A percentile compares a stretch with the other conserved stretches of the same genome.
phyloP scores from a whole-genome alignment of 2,113 vertebrate genomes.

The Amblyopsis rosae region DNA sequence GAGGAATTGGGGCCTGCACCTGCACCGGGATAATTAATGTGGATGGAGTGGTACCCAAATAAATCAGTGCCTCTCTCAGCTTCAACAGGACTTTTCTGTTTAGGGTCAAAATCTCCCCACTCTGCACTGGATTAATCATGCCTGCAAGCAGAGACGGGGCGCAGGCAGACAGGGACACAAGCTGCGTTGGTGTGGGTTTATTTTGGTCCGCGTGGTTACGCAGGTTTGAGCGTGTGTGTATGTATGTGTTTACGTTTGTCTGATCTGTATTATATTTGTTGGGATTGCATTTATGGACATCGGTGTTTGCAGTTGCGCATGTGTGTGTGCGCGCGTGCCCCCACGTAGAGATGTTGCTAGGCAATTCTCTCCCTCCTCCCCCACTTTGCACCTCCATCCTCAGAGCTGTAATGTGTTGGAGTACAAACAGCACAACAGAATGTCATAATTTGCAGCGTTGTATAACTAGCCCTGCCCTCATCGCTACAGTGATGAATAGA shows the following conservation, averaged over 20 bases:
- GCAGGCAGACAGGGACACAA: conserved; percentile 41
- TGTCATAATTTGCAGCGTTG: conserved; percentile 64
- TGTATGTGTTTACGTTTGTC: neutral
- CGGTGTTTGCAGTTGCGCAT: conserved; percentile 24
- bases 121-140: conserved; percentile 76
- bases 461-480: conserved; percentile 72
- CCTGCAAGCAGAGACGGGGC: conserved; percentile 49
- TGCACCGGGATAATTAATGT: conserved; percentile 80
- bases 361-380: conserved; percentile 28
- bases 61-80: conserved; percentile 81
- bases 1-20: conserved; percentile 80
- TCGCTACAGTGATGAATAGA: conserved; percentile 76
- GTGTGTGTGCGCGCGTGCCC: conserved; percentile 28
- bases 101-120: conserved; percentile 79
- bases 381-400: conserved; percentile 35
- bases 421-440: conserved; percentile 74
- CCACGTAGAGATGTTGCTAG: conserved; percentile 41
- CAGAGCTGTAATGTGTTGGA: conserved; percentile 57
- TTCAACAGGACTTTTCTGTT: conserved; percentile 83
- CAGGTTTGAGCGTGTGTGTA: neutral
- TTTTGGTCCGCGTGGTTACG: conserved; percentile 32
- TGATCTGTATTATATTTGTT: conserved; percentile 4
- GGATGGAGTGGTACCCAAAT: conserved; percentile 71
- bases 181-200: conserved; percentile 32
- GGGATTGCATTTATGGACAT: neutral